These are phyloP conservation scores for Gymnoscopelus braueri DNA, from an alignment of 2,797 vertebrate species.

Conservation along the genomic window DNA sequence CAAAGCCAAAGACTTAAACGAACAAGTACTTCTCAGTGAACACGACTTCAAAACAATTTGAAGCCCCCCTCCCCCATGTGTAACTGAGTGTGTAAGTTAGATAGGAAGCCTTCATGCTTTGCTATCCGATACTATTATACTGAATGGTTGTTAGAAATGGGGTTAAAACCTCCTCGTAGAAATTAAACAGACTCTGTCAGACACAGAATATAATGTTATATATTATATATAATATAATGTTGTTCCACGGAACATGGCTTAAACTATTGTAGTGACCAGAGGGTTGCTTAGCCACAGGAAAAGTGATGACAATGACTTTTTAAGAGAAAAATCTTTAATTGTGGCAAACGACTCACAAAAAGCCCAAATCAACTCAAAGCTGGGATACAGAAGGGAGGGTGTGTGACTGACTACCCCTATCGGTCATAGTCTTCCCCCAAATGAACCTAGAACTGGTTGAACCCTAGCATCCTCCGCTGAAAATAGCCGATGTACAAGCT, in stretches of 20 bases:
- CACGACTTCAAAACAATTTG: constrained; percentile 12
- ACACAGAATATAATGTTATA: not conserved
- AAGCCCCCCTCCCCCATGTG: constrained; percentile 52
- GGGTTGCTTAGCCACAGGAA: too few species aligned
- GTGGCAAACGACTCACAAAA: too few species aligned
- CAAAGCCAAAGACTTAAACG: constrained; percentile 14
- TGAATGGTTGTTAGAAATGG: constrained; percentile 37
- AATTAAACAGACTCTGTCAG: constrained; percentile 25
- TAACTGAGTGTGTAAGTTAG: constrained; percentile 58
- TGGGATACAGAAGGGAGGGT: too few species aligned
- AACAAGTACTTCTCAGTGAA: constrained; percentile 18
- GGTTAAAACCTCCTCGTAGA: constrained; percentile 54
- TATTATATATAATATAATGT: not conserved
- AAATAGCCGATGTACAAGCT: too few species aligned
- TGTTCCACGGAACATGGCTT: not conserved
- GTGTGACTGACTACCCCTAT: too few species aligned
- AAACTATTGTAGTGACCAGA: too few species aligned
- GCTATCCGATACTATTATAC: constrained; percentile 45
- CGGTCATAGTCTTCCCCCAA: too few species aligned
- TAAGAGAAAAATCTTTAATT: too few species aligned
- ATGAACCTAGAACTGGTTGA: too few species aligned
- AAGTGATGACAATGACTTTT: too few species aligned
- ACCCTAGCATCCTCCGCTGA: too few species aligned
- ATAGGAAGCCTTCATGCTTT: constrained; percentile 38
- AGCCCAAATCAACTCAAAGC: too few species aligned